Percentiles rank a stretch among this genome's conserved stretches.
Evolutionary conservation across 2,888 invertebrate genomes (phyloP).

Genomic region (Thera britannica): DNA sequence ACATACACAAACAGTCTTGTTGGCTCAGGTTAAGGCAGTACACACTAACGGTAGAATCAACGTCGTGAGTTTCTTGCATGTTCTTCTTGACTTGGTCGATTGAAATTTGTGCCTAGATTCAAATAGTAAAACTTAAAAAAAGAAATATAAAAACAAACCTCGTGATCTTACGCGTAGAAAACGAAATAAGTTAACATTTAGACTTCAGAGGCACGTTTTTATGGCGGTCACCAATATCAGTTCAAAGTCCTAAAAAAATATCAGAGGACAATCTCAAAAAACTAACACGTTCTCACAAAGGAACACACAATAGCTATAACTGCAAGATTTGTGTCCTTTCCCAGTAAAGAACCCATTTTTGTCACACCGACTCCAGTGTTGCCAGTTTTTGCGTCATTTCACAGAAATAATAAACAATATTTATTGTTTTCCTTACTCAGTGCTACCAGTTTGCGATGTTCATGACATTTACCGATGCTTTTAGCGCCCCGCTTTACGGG

Average conservation of each 20-base stretch:
- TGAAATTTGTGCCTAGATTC: no score
- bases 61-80: no score
- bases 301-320: background rate
- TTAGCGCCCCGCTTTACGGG: conserved; percentile 1
- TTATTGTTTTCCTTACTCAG: conserved; percentile 8
- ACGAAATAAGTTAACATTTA: no score
- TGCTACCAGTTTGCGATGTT: background rate
- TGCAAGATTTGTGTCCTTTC: background rate
- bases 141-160: no score
- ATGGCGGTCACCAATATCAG: no score
- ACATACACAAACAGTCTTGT: conserved; percentile 19
- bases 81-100: no score
- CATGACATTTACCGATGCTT: conserved; percentile 2
- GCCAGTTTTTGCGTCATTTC: conserved; percentile 9
- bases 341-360: conserved; percentile 2
- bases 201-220: no score
- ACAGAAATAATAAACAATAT: conserved; percentile 12
- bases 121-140: no score
- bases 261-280: no score
- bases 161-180: no score
- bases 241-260: no score
- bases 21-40: background rate
- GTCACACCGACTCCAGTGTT: conserved; percentile 2
- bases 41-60: background rate
- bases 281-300: no score